phyloP scores from a whole-genome alignment of 2,888 invertebrate species.

The Epirrhoe tristata region DNA sequence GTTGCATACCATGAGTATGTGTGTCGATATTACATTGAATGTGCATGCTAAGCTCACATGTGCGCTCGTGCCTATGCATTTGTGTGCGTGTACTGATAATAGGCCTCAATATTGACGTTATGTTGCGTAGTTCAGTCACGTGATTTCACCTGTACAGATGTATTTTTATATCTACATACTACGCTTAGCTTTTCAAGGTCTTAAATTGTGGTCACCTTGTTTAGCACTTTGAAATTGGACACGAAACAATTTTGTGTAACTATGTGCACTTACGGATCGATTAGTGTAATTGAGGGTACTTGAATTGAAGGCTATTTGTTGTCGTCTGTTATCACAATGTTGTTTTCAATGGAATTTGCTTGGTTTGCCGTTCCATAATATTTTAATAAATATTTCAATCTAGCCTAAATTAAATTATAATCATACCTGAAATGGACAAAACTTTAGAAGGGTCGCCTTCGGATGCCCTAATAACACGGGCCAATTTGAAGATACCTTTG shows the following conservation, averaged over 20 bases:
- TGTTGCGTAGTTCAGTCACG: constrained; percentile 34
- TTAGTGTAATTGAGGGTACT: constrained; percentile 36
- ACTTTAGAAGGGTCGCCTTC: not conserved
- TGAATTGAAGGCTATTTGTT: constrained; percentile 12
- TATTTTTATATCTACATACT: constrained; percentile 21
- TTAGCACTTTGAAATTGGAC: constrained; percentile 37
- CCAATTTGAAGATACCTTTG: constrained; percentile 42
- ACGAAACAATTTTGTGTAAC: constrained; percentile 36
- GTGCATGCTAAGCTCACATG: constrained; percentile 55
- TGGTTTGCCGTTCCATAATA: not conserved
- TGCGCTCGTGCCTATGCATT: constrained; percentile 26
- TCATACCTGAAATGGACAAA: not conserved
- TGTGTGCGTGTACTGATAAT: constrained; percentile 55
- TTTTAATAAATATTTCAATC: not conserved
- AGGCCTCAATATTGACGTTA: constrained; percentile 49
- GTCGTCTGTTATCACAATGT: constrained; percentile 13
- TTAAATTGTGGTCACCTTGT: constrained; percentile 35
- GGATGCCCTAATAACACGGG: constrained; percentile 20
- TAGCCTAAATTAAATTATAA: no score
- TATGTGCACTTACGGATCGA: constrained; percentile 37
- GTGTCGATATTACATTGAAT: constrained; percentile 54
- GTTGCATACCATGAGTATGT: constrained; percentile 64
- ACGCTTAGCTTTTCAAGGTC: constrained; percentile 39
- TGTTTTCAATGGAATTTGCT: constrained; percentile 7
- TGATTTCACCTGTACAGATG: constrained; percentile 38